Evolutionary conservation across 2,888 invertebrate species (phyloP), one percentile per base, ranked within the genome.

Genomic region (Dolichopus griseipennis): DNA sequence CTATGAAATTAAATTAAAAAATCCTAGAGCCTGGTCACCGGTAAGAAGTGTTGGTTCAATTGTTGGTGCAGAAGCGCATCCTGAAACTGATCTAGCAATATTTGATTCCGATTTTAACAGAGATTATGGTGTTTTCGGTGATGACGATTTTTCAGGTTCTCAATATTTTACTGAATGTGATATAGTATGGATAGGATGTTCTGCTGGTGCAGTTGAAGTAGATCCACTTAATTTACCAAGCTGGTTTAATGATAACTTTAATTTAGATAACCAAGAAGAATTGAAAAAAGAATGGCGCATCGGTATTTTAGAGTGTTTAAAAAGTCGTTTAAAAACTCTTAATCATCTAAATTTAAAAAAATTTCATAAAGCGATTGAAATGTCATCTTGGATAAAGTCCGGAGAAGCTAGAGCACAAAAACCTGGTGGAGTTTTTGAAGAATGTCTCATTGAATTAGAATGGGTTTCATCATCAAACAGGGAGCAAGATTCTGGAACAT

Each of bases 31-130:
- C 37, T 92, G 93, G 92, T 92, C 92, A 76, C 93, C 93, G 21
- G 91, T 92, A n/a, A 86, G 91, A 72, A 92, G 92, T 76, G 92
- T 92, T 10, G 93, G 93, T 12, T 92, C 92, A 33, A 89, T 92
- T 66, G 88, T 85, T 2, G 92, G 91, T 2, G 90, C 90, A 75
- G 92, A 93, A 81, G 92, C 90, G n/a, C 91, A 92, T 78, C 91
- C 92, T 4, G 92, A 92, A 77, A 90, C 90, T 72, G 92, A 92
- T 77, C 90, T 91, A 66, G 88, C 90, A 75, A 88, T 91, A 12
- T 92, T 91, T 79, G 90, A 90, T 83, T 86, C 89, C 6, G 92
- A 87, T 73, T 83, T 84, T 12, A 84, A 84, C 62, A 84, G 86
- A 66, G 87, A 91, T 75, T 91, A 91, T 5, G 91, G 90, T 69